phyloP scores from a whole-genome alignment of 37 sponge, comb jelly and placozoan genomes.

The Eunapius fragilis region DNA sequence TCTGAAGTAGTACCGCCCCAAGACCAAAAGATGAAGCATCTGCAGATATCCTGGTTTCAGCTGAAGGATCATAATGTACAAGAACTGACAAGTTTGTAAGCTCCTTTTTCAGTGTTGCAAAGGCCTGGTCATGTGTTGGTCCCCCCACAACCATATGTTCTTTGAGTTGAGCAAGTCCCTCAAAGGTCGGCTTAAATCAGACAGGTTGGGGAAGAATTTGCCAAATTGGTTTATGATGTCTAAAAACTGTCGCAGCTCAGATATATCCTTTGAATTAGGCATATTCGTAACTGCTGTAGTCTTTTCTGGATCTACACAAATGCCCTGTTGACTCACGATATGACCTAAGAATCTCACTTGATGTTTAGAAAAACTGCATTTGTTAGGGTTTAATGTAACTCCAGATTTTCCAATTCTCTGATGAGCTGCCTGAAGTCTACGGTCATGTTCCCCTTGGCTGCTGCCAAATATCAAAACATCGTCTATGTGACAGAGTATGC shows the following conservation, averaged over 20 bases:
- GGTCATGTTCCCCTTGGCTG: slow-evolving; percentile 29
- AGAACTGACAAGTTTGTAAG: slow-evolving; percentile 12
- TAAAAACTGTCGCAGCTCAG: too few relatives aligned
- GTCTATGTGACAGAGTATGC: slow-evolving; percentile 40
- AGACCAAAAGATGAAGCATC: too few relatives aligned
- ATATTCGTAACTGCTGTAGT: too few relatives aligned
- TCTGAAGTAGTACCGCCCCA: too few relatives aligned
- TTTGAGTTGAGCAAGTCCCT: slow-evolving; percentile 19
- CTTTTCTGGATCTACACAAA: too few relatives aligned
- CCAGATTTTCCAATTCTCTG: slow-evolving; percentile 15
- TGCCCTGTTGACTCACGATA: too few relatives aligned
- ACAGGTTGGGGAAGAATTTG: slow-evolving; percentile 15
- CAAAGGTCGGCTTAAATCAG: slow-evolving; percentile 10
- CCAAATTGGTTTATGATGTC: slow-evolving; percentile 44
- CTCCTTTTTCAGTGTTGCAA: slow-evolving; percentile 19
- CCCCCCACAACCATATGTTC: slow-evolving; percentile 37
- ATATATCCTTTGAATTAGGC: too few relatives aligned
- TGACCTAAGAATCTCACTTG: not conserved
- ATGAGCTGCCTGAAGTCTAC: slow-evolving; percentile 4
- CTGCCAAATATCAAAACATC: too few relatives aligned
- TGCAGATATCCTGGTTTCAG: too few relatives aligned
- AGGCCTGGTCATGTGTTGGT: slow-evolving; percentile 6
- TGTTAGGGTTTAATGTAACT: slow-evolving; percentile 43
- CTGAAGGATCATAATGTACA: slow-evolving; percentile 5
- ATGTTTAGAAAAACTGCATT: slow-evolving; percentile 32